A percentile compares a stretch with the other conserved stretches of the same genome.
Conservation (phyloP, 2,888 invertebrate species). For the Rhamnusium bicolor region DNA sequence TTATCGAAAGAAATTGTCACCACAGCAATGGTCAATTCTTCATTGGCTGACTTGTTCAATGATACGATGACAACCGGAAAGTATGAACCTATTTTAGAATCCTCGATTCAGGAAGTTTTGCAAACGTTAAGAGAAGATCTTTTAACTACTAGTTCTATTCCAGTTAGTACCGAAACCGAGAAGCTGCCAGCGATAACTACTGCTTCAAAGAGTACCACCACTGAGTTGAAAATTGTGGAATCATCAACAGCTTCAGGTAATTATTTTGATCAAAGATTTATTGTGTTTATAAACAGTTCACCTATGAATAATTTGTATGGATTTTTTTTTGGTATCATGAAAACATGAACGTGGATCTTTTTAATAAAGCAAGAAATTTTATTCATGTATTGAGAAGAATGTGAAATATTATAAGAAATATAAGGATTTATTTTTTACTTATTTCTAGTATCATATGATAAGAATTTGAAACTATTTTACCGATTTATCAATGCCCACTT, state of each 20-base stretch:
- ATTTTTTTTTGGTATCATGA: no score
- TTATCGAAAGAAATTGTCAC: neutral
- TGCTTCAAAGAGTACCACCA: conserved; percentile 13
- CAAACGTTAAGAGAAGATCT: conserved; percentile 60
- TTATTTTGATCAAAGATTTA: conserved; percentile 4
- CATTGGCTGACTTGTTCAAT: neutral
- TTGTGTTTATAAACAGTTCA: no score
- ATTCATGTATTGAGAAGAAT: no score
- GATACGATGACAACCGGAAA: conserved; percentile 49
- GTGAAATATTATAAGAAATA: no score
- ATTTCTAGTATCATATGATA: no score
- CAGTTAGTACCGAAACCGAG: conserved; percentile 69
- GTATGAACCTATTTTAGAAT: conserved; percentile 66
- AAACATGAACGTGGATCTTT: no score
- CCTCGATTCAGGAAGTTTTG: conserved; percentile 69
- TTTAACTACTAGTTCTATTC: conserved; percentile 48
- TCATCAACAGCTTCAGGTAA: conserved; percentile 10
- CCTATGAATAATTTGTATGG: no score
- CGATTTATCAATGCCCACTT: no score
- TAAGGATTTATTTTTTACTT: no score
- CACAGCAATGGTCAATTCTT: conserved; percentile 9
- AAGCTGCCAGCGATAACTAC: conserved; percentile 62
- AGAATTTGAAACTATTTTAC: no score
- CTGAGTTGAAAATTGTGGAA: neutral
- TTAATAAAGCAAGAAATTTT: no score